Conservation (phyloP, 2,888 invertebrate species). For the Mesoligia furuncula region DNA sequence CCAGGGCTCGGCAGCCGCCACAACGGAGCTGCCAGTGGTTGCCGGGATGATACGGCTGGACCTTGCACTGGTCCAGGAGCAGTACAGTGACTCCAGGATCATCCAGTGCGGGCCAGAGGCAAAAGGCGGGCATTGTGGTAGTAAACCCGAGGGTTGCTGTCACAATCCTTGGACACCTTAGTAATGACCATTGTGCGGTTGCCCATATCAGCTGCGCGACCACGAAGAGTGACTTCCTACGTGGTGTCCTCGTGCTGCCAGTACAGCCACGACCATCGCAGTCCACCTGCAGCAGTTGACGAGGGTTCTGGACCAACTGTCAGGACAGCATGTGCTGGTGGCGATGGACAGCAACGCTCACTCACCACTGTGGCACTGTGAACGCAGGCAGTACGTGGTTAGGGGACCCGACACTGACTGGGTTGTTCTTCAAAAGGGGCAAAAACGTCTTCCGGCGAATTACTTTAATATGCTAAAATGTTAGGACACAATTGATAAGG, state of each 20-base stretch:
- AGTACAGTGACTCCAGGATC: slow-evolving; percentile 33
- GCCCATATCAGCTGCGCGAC: neutral
- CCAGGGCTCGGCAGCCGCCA: slow-evolving; percentile 53
- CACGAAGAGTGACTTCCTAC: neutral
- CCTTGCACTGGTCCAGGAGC: slow-evolving; percentile 64
- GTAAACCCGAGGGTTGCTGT: neutral
- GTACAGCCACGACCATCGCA: neutral
- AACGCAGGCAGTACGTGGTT: slow-evolving; percentile 41
- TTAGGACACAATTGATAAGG: too few relatives aligned
- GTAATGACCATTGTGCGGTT: slow-evolving; percentile 2
- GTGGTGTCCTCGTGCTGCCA: slow-evolving; percentile 7
- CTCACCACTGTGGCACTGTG: slow-evolving; percentile 64
- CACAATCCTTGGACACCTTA: neutral
- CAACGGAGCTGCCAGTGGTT: slow-evolving; percentile 47
- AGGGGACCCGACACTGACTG: slow-evolving; percentile 23
- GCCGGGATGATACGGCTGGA: slow-evolving; percentile 50
- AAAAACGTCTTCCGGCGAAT: too few relatives aligned
- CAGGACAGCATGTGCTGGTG: slow-evolving; percentile 40
- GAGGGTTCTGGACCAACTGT: slow-evolving; percentile 34
- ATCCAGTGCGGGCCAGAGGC: neutral
- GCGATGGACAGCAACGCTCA: slow-evolving; percentile 65
- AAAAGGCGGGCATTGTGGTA: neutral
- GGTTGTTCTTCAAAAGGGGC: too few relatives aligned
- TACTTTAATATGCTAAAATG: too few relatives aligned
- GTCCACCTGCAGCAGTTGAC: slow-evolving; percentile 30